phyloP scores from a whole-genome alignment of 2,113 vertebrate genomes.

The Excalfactoria chinensis region DNA sequence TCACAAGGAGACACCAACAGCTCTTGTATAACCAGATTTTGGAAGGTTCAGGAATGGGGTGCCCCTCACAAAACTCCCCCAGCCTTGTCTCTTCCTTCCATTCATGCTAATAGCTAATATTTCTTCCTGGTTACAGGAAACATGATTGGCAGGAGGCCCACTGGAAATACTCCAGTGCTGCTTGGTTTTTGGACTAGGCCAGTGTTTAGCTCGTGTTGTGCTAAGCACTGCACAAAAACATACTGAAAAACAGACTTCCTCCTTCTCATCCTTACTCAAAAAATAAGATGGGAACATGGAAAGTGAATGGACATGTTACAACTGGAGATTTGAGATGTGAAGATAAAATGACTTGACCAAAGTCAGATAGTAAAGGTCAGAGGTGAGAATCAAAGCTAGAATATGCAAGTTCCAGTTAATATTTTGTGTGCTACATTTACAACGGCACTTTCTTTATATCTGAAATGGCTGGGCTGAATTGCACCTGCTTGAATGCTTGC shows the following conservation, averaged over 20 bases:
- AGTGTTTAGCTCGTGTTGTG: not conserved
- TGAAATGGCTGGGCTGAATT: not conserved
- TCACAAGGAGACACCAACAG: not conserved
- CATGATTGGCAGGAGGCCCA: not conserved
- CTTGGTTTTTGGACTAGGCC: not conserved
- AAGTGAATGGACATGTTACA: not conserved
- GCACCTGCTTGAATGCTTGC: not conserved
- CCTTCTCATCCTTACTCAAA: not conserved
- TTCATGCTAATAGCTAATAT: not conserved
- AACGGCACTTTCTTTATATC: not conserved
- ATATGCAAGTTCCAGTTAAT: accelerated
- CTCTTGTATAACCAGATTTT: not conserved
- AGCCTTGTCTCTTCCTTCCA: not conserved
- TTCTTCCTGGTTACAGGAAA: slow-evolving; percentile 21
- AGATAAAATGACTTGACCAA: not conserved
- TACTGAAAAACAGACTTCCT: not conserved
- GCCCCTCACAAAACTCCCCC: not conserved
- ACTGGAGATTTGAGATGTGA: not conserved
- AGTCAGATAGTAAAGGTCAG: not conserved
- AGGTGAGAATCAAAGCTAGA: not conserved
- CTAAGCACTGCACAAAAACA: not conserved
- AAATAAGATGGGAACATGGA: not conserved
- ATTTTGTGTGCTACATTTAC: not conserved
- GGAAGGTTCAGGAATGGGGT: not conserved
- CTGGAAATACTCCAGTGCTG: not conserved